phyloP scores from a whole-genome alignment of 2,113 vertebrate species.

The Poicephalus gulielmi region DNA sequence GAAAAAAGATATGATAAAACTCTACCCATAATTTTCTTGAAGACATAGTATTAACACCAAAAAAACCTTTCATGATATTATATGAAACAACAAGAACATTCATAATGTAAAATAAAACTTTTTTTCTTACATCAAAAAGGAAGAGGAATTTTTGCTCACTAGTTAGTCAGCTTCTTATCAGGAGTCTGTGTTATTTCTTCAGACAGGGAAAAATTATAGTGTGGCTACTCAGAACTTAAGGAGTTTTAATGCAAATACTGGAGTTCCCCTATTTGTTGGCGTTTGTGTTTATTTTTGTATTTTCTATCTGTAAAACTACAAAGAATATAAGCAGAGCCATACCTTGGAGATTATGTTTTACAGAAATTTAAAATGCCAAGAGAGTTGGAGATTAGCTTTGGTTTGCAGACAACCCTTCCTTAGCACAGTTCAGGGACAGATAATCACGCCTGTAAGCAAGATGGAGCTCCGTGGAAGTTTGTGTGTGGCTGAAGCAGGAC shows the following conservation, averaged over 20 bases:
- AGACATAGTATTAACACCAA: neutral
- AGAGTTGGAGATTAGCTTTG: neutral
- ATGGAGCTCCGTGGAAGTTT: neutral
- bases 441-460: neutral
- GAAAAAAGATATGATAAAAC: neutral
- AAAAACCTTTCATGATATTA: neutral
- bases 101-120: neutral
- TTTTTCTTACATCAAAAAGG: neutral
- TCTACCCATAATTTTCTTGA: neutral
- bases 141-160: neutral
- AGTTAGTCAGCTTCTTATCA: constrained; percentile 47
- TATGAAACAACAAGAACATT: neutral
- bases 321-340: neutral
- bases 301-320: neutral
- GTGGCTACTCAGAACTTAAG: neutral
- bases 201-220: neutral
- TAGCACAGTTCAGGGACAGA: neutral
- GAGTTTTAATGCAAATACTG: neutral
- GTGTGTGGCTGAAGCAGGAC: neutral
- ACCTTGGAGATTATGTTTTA: accelerated
- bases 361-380: neutral
- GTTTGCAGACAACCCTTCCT: neutral
- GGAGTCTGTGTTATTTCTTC: neutral
- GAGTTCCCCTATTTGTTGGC: neutral
- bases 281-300: neutral